phyloP scores from a whole-genome alignment of 2,888 invertebrate species.

The Agelastica alni region DNA sequence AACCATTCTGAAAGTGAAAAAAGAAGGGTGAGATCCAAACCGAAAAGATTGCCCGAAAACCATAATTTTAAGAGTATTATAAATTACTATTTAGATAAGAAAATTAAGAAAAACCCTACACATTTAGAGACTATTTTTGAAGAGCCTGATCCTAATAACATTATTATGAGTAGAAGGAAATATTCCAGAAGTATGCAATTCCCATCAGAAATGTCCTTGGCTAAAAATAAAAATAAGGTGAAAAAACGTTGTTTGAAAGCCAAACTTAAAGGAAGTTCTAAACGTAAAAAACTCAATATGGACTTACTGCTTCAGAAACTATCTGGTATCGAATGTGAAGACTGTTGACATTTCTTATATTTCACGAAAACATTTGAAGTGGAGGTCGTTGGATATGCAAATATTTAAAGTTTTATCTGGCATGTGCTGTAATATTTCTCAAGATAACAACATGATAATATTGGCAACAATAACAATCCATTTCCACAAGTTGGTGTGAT shows the following conservation, averaged over 20 bases:
- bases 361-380: neutral
- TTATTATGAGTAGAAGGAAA: conserved; percentile 2
- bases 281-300: conserved; percentile 1
- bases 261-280: neutral
- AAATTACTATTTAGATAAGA: conserved; percentile 19
- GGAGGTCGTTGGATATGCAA: too few species aligned
- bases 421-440: too few species aligned
- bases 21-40: neutral
- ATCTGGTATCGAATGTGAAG: neutral
- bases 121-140: conserved; percentile 19
- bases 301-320: conserved; percentile 2
- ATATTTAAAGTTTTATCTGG: too few species aligned
- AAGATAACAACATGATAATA: too few species aligned
- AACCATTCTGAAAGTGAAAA: neutral
- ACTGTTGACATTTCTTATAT: neutral
- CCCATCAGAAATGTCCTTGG: neutral
- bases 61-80: conserved; percentile 3
- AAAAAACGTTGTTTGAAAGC: conserved; percentile 4
- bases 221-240: conserved; percentile 2
- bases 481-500: too few species aligned
- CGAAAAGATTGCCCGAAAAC: neutral
- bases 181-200: conserved; percentile 3
- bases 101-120: conserved; percentile 3
- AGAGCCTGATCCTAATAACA: neutral
- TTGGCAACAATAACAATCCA: too few species aligned